Conservation (phyloP, 2,888 invertebrate genomes). For the Ariolimax columbianus region DNA sequence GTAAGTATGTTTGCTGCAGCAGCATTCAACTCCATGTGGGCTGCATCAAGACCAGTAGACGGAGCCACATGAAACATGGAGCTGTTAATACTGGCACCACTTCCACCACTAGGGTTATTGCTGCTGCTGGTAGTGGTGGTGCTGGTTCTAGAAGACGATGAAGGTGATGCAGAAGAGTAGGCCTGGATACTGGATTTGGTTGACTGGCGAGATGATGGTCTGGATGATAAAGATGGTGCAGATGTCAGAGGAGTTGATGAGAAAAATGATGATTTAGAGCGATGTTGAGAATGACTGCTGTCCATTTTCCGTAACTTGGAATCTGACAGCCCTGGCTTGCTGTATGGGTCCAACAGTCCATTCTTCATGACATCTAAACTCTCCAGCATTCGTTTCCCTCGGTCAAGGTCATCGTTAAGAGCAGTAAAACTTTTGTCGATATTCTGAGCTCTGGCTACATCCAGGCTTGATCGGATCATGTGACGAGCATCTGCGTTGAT, state of each 20-base stretch:
- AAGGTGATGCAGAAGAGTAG: conserved; percentile 25
- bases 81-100: conserved; percentile 29
- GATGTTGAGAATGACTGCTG: conserved; percentile 30
- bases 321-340: conserved; percentile 30
- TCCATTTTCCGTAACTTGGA: conserved; percentile 28
- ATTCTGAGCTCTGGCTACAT: conserved; percentile 43
- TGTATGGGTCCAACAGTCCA: conserved; percentile 42
- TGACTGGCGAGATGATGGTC: conserved; percentile 36
- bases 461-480: conserved; percentile 35
- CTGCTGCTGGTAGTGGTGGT: conserved; percentile 4
- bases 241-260: conserved; percentile 16
- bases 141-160: conserved; percentile 11
- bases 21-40: conserved; percentile 49
- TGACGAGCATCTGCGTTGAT: conserved; percentile 33
- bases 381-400: conserved; percentile 47
- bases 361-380: conserved; percentile 47
- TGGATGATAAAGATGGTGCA: conserved; percentile 26
- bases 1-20: conserved; percentile 48
- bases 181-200: conserved; percentile 18
- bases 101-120: neutral
- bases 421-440: conserved; percentile 44
- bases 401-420: conserved; percentile 35
- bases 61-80: conserved; percentile 42
- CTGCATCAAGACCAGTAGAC: conserved; percentile 43
- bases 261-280: conserved; percentile 26